phyloP scores from a whole-genome alignment of 2,113 vertebrate genomes.

The Chaenogobius annularis region DNA sequence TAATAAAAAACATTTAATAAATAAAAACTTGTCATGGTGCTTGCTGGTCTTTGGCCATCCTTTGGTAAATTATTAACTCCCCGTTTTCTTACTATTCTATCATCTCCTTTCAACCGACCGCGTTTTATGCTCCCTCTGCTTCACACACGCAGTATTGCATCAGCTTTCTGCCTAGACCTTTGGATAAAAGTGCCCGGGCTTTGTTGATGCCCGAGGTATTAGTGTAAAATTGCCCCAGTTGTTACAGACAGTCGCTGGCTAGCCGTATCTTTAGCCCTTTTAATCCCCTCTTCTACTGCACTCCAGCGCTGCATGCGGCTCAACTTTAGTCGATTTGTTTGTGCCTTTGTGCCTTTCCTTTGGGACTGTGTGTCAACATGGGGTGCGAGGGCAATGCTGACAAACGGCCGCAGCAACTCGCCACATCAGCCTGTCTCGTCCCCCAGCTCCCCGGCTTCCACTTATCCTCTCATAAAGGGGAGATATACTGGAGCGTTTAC shows the following conservation, averaged over 20 bases:
- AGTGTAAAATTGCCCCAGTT: slow-evolving; percentile 26
- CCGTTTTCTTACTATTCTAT: background rate
- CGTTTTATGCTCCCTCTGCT: background rate
- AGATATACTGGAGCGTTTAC: background rate
- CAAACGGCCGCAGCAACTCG: slow-evolving; percentile 1
- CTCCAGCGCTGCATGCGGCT: slow-evolving; percentile 17
- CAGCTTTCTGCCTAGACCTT: slow-evolving; percentile 18
- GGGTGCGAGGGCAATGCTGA: slow-evolving; percentile 1
- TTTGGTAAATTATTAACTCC: no score
- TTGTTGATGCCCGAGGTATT: slow-evolving; percentile 50
- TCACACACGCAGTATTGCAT: background rate
- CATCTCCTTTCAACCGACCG: background rate
- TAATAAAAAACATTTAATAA: no score
- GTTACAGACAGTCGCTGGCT: slow-evolving; percentile 17
- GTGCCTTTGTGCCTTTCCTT: slow-evolving; percentile 15
- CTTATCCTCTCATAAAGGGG: slow-evolving; percentile 17
- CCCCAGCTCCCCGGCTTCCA: slow-evolving; percentile 10
- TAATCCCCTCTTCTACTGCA: slow-evolving; percentile 33
- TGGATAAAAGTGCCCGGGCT: slow-evolving; percentile 25
- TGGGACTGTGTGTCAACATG: slow-evolving; percentile 19
- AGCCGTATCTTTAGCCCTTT: slow-evolving; percentile 28
- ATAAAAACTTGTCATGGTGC: no score
- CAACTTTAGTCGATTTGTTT: slow-evolving; percentile 35
- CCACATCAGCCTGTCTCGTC: slow-evolving; percentile 9
- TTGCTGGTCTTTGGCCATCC: no score